Evolutionary conservation across 2,888 invertebrate species (phyloP).

Genomic region (Diloba caeruleocephala): DNA sequence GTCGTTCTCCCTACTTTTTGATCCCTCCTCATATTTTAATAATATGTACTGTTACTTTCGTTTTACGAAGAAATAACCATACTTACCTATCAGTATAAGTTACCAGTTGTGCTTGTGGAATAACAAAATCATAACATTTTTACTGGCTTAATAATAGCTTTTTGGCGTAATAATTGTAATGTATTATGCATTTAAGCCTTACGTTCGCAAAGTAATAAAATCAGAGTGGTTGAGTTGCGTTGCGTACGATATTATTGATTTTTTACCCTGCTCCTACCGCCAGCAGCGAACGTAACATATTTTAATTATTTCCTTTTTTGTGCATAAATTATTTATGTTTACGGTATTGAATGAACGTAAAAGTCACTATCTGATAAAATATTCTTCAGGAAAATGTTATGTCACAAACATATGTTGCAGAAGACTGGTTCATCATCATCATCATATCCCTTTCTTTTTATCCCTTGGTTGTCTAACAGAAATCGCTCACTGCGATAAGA

Average conservation of each 20-base stretch:
- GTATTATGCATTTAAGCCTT: constrained; percentile 1
- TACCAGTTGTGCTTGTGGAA: neutral
- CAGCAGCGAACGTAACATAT: constrained; percentile 12
- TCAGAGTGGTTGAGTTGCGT: neutral
- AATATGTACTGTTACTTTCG: no score
- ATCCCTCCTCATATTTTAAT: no score
- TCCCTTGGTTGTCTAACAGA: no score
- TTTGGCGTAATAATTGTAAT: neutral
- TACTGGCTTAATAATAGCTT: neutral
- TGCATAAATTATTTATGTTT: constrained; percentile 31
- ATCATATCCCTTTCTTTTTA: no score
- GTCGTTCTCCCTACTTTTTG: no score
- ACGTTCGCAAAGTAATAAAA: constrained; percentile 2
- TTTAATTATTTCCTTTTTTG: constrained; percentile 35
- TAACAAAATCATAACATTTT: neutral
- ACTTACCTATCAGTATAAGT: no score
- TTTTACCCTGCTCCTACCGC: constrained; percentile 1
- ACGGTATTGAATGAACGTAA: constrained; percentile 43
- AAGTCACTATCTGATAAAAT: constrained; percentile 44
- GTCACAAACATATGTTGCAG: no score
- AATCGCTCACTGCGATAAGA: no score
- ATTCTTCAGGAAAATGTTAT: no score
- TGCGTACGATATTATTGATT: constrained; percentile 15
- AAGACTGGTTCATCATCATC: no score
- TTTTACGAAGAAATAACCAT: no score